Evolutionary conservation across 2,888 invertebrate species (phyloP), one percentile per base, ranked within the genome.

Genomic region (Plagiodera versicolora): DNA sequence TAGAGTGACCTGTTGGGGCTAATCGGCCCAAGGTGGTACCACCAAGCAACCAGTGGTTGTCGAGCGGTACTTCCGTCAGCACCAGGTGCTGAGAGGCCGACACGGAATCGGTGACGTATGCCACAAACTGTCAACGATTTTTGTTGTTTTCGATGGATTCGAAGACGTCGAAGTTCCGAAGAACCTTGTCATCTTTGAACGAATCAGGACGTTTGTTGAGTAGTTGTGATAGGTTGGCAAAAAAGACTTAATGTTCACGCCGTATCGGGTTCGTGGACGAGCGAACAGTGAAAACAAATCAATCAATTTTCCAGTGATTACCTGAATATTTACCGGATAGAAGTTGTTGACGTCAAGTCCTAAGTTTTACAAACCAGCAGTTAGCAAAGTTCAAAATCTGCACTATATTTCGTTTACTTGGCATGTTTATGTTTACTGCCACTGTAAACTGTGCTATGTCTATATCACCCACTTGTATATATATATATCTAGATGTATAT

Each of bases 1-100:
- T 99, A 79, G 97, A 96, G 88, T 96, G 88, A 86, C 79, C 74
- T 70, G 74, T 71, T 66, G 66, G 70, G 59, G 70, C 67, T 47
- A 67, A 67, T 67, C 67, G 71, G 73, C 74, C 76, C 67, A 72
- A 76, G 68, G 71, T 69, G 69, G 74, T 71, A 67, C 71, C 70
- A 54, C 65, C 61, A 64, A 72, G 71, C 69, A 71, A 69, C 70
- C 66, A 61, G 60, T 73, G 70, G 70, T 67, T 68, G 63, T 66
- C 47, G 54, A 63, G 35, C 69, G 71, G 75, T 72, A 72, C 68
- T 67, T 66, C 63, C 1, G 39, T 14, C 39, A 39, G 39, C 39
- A 39, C n/a, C 39, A 39, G 39, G 39, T 39, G 39, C 39, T 39
- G 39, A 39, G 39, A 2, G 10, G 32, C 32, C 67, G 67, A 68